phyloP scores from a whole-genome alignment of 2,888 invertebrate species.

The Lampropteryx suffumata region DNA sequence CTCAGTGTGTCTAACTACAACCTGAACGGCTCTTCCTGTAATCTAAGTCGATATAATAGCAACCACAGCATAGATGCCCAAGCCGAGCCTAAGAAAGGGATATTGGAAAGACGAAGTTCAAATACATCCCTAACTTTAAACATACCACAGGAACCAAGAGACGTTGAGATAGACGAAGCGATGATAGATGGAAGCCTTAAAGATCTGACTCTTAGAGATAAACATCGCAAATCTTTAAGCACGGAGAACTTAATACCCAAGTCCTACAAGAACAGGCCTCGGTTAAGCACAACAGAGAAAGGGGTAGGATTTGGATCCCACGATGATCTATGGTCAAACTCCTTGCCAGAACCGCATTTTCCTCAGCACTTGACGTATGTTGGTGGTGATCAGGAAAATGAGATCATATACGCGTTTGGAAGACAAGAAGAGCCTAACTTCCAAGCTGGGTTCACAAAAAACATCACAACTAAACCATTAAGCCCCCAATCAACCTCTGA shows the following conservation, averaged over 20 bases:
- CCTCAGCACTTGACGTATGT: conserved; percentile 71
- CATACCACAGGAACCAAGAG: conserved; percentile 71
- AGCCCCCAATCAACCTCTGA: conserved; percentile 86
- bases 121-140: conserved; percentile 91
- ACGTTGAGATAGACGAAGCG: conserved; percentile 72
- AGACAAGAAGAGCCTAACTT: conserved; percentile 65
- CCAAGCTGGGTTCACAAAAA: conserved; percentile 70
- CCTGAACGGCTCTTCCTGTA: conserved; percentile 76
- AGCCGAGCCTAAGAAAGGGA: conserved; percentile 80
- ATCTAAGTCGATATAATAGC: conserved; percentile 74
- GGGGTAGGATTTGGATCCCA: conserved; percentile 71
- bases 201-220: conserved; percentile 64
- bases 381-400: conserved; percentile 76
- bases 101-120: conserved; percentile 89
- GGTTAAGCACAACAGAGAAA: conserved; percentile 58
- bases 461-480: conserved; percentile 85
- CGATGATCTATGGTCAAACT: conserved; percentile 77
- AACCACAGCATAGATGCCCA: conserved; percentile 74
- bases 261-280: conserved; percentile 70
- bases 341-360: conserved; percentile 68
- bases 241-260: conserved; percentile 84
- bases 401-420: conserved; percentile 76
- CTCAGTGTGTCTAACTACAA: conserved; percentile 80
- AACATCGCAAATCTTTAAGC: conserved; percentile 82
- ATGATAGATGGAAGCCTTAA: conserved; percentile 62